Conservation (phyloP, 1,140 invertebrate genomes). For the Ceratitis capitata region DNA sequence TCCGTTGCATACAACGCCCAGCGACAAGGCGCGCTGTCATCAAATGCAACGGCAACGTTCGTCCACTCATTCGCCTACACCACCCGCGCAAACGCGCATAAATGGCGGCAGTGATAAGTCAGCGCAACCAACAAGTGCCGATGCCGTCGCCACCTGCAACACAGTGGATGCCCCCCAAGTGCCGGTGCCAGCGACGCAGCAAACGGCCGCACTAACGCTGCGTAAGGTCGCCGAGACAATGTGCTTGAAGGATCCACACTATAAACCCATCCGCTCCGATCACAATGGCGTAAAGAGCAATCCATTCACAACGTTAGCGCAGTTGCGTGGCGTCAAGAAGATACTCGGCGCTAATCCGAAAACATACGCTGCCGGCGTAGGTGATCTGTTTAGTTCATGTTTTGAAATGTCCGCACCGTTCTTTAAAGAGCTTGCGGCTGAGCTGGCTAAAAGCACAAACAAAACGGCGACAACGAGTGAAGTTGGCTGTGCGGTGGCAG, state of each 20-base stretch:
- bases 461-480: not conserved
- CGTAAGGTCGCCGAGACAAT: constrained; percentile 79
- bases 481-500: not conserved
- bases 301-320: constrained; percentile 76
- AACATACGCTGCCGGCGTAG: constrained; percentile 65
- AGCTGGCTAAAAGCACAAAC: constrained; percentile 48
- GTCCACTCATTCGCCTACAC: constrained; percentile 59
- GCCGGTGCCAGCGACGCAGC: constrained; percentile 48
- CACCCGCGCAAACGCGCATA: constrained; percentile 44
- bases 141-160: constrained; percentile 39
- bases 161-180: constrained; percentile 16
- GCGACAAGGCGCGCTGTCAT: constrained; percentile 80
- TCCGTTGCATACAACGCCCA: constrained; percentile 69
- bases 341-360: constrained; percentile 73
- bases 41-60: constrained; percentile 65
- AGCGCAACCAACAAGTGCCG: not conserved
- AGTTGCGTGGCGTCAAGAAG: constrained; percentile 79
- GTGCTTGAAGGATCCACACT: constrained; percentile 82
- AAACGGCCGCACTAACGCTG: constrained; percentile 60
- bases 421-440: constrained; percentile 58
- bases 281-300: constrained; percentile 67
- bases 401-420: constrained; percentile 76
- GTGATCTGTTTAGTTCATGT: constrained; percentile 78
- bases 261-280: constrained; percentile 72
- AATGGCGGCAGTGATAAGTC: not conserved